Base-by-base conservation (phyloP, 2,113 vertebrate genomes). In the Carassius gibelio region DNA sequence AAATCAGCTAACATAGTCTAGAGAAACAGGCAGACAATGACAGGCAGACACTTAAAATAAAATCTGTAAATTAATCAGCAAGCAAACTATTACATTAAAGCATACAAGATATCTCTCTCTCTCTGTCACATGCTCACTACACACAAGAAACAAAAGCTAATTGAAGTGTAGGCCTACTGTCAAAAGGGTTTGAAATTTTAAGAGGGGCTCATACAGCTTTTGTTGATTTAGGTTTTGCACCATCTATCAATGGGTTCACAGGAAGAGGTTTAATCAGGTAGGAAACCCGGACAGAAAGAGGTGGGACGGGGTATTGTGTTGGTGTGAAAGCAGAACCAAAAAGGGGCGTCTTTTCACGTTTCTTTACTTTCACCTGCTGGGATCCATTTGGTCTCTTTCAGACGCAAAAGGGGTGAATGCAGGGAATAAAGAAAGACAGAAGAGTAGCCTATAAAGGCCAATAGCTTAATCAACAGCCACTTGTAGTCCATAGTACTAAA, bases 321-420 rank as follows among this genome's bases (percentile, higher is more conserved):
- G 85, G 93, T 91, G 93, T 97, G 95, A 97, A 96, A 96, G 93
- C 89, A 91, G 81, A 89, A 91, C 89, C 88, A 82, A 90, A 82
- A 82, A 92, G 90, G 92, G 93, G 94, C 91, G 92, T 93, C 94
- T 94, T 96, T 96, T 96, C 91, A 94, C 93, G 90, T 97, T 97
- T 98, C 97, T 99, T 97, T 97, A 95, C 95, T 97, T 98, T 99
- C 97, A 97, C 97, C 97, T 98, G 96, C 96, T 98, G 97, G 94
- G 96, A 95, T 93, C 94, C 96, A 96, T 98, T 97, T 96, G 96
- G 94, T 97, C 95, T 95, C 95, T 98, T 96, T 98, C 96, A 96
- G 95, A 94, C 96, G 95, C 96, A 95, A 93, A 94, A 87, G 23
- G 55, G 69, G 90, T 94, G 93, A 94, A 94, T 95, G 94, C 95